These are phyloP conservation scores for Aricia artaxerxes DNA, from an alignment of 2,888 invertebrate genomes.

Conservation along the genomic window DNA sequence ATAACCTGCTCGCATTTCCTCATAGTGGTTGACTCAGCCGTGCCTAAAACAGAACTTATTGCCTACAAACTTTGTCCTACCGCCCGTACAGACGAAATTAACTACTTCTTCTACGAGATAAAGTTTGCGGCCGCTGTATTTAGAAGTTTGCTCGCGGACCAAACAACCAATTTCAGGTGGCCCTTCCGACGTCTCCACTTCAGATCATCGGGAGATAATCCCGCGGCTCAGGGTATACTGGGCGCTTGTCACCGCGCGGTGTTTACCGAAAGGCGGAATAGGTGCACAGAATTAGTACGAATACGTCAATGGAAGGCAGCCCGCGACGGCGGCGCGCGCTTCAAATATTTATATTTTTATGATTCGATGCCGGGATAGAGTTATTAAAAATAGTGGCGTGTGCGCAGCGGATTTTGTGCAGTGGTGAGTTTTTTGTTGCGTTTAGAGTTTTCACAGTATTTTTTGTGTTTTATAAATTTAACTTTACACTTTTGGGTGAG, in stretches of 20 bases:
- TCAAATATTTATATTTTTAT: slow-evolving; percentile 74
- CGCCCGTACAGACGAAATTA: slow-evolving; percentile 40
- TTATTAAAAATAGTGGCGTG: slow-evolving; percentile 65
- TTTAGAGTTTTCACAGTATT: not conserved
- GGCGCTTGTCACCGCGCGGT: slow-evolving; percentile 61
- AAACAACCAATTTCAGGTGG: slow-evolving; percentile 53
- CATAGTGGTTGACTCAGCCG: slow-evolving; percentile 73
- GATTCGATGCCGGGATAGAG: slow-evolving; percentile 67
- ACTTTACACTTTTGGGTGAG: no score
- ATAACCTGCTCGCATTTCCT: slow-evolving; percentile 79
- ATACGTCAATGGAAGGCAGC: slow-evolving; percentile 75
- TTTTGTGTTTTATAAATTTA: not conserved
- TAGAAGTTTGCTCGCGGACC: slow-evolving; percentile 51
- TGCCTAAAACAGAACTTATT: slow-evolving; percentile 78
- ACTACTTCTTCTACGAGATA: slow-evolving; percentile 42
- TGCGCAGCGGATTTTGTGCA: slow-evolving; percentile 45
- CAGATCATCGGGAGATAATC: slow-evolving; percentile 46
- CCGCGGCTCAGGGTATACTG: slow-evolving; percentile 54
- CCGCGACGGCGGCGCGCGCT: slow-evolving; percentile 61
- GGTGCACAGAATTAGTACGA: slow-evolving; percentile 79
- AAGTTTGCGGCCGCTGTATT: slow-evolving; percentile 38
- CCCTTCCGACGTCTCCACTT: slow-evolving; percentile 51
- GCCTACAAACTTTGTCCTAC: slow-evolving; percentile 53
- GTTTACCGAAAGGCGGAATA: slow-evolving; percentile 80
- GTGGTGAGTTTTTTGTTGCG: not conserved